phyloP scores from a whole-genome alignment of 2,113 vertebrate species.

The Microcebus lehilahytsara region DNA sequence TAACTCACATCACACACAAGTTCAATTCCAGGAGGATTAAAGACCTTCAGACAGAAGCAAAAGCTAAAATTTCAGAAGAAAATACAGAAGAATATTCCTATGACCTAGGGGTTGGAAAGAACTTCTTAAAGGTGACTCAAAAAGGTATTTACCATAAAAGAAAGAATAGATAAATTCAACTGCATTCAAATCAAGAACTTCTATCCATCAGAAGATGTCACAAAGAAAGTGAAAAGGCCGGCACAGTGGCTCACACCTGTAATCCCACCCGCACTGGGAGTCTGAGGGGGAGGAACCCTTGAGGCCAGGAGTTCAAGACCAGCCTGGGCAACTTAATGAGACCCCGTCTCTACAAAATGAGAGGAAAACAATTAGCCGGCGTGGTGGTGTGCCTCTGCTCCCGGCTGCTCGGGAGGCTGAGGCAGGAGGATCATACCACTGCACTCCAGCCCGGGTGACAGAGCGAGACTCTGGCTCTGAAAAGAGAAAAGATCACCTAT shows the following conservation, averaged over 20 bases:
- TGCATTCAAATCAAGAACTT: not conserved
- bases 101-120: not conserved
- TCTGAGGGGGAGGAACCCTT: too few species aligned
- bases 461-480: not conserved
- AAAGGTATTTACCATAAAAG: not conserved
- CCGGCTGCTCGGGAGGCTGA: not conserved
- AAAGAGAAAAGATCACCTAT: not conserved
- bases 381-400: too few species aligned
- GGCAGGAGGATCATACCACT: not conserved
- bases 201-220: not conserved
- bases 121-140: not conserved
- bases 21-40: not conserved
- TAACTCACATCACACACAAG: rapidly evolving
- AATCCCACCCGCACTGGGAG: not conserved
- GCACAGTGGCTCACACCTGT: not conserved
- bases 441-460: not conserved
- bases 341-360: too few species aligned
- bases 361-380: too few species aligned
- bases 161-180: not conserved
- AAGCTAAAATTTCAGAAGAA: not conserved
- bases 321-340: too few species aligned
- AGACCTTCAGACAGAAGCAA: not conserved
- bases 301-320: too few species aligned
- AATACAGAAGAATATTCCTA: not conserved
- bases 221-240: not conserved